phyloP scores from a whole-genome alignment of 2,113 vertebrate genomes.

The Laticauda colubrina region DNA sequence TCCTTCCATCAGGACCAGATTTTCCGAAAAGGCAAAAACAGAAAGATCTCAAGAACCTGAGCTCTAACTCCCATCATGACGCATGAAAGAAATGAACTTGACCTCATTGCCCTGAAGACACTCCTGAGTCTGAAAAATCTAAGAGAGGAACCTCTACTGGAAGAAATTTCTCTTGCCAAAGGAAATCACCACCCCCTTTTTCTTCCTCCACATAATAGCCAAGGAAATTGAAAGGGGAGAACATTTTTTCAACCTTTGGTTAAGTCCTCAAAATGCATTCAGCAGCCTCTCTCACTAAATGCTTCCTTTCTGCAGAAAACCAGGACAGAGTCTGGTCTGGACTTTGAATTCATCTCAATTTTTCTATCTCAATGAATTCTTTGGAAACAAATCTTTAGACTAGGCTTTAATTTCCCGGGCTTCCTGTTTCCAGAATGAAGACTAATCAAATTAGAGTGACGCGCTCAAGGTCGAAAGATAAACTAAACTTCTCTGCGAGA shows the following conservation, averaged over 20 bases:
- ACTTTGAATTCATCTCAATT: constrained; percentile 61
- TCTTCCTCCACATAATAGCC: background rate
- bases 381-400: constrained; percentile 54
- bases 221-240: background rate
- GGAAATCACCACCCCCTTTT: constrained; percentile 10
- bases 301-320: constrained; percentile 53
- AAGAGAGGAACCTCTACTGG: background rate
- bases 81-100: constrained; percentile 41
- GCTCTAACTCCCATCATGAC: constrained; percentile 51
- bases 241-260: constrained; percentile 6
- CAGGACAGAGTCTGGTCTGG: constrained; percentile 59
- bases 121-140: constrained; percentile 18
- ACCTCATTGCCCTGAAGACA: constrained; percentile 56
- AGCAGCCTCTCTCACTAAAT: constrained; percentile 29
- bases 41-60: constrained; percentile 55
- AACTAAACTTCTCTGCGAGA: background rate
- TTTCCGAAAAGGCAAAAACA: constrained; percentile 32
- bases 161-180: background rate
- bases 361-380: constrained; percentile 68
- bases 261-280: background rate
- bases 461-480: background rate
- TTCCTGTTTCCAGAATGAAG: constrained; percentile 47
- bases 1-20: background rate
- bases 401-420: constrained; percentile 61
- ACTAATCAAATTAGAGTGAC: background rate